Conservation (phyloP, 2,888 invertebrate genomes). For the Dinocampus coccinellae region DNA sequence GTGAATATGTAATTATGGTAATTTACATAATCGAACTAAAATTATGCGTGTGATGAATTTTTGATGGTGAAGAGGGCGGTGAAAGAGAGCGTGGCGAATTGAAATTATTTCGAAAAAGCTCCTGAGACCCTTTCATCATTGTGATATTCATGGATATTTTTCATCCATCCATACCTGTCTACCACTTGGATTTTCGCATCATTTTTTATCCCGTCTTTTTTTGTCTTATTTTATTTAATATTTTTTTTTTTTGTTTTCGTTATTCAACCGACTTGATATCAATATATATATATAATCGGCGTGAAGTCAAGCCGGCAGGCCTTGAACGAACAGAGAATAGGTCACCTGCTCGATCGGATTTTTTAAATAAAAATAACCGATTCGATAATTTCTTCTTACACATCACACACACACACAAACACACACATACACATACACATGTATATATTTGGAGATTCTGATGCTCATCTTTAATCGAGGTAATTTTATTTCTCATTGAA, state of each 20-base stretch:
- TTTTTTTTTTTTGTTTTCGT: background rate
- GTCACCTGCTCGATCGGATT: conserved; percentile 43
- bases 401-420: conserved; percentile 2
- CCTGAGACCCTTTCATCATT: conserved; percentile 8
- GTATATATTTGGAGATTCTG: background rate
- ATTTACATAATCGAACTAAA: conserved; percentile 21
- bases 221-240: too few species aligned
- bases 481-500: conserved; percentile 26
- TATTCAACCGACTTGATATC: background rate
- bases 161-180: background rate
- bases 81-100: conserved; percentile 36
- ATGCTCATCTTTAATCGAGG: conserved; percentile 17
- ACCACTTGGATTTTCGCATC: background rate
- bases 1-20: conserved; percentile 2
- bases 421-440: background rate
- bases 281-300: conserved; percentile 9
- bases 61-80: conserved; percentile 25
- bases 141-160: background rate
- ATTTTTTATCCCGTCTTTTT: background rate
- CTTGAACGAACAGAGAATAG: conserved; percentile 44
- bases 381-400: conserved; percentile 35
- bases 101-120: conserved; percentile 26
- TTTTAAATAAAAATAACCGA: conserved; percentile 31
- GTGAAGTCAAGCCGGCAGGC: conserved; percentile 33
- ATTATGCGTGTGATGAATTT: conserved; percentile 1